These are phyloP conservation scores for Morpho achilles DNA, from an alignment of 2,888 invertebrate genomes.

Conservation along the genomic window DNA sequence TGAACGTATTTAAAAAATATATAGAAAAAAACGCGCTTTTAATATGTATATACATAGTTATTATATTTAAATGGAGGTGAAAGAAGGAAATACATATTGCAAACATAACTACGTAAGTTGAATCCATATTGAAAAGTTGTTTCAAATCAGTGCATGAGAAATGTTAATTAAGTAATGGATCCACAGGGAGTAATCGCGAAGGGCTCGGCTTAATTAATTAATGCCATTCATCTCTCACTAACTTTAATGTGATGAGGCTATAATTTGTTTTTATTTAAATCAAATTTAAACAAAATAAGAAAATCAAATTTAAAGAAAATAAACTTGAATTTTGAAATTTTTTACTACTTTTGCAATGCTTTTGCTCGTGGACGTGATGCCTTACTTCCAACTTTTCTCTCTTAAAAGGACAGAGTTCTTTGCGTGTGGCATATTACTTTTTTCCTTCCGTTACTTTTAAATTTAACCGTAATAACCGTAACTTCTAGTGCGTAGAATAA, in stretches of 20 bases:
- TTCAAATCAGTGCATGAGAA: conserved; percentile 48
- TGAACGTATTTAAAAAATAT: no score
- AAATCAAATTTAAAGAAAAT: not conserved
- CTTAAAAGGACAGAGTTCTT: no score
- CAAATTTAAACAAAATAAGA: conserved; percentile 10
- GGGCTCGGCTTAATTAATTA: conserved; percentile 74
- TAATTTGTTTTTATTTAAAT: conserved; percentile 29
- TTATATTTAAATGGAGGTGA: not conserved
- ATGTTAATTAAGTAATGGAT: conserved; percentile 74
- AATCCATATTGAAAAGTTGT: conserved; percentile 31
- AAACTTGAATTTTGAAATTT: no score
- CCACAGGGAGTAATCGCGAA: conserved; percentile 63
- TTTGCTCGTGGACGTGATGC: no score
- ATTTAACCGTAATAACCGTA: no score
- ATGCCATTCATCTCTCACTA: conserved; percentile 66
- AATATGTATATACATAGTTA: no score
- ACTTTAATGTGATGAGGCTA: conserved; percentile 52
- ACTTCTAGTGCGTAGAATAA: no score
- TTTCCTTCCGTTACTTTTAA: no score
- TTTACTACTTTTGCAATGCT: no score
- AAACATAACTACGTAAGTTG: conserved; percentile 3
- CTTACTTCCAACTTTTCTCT: no score
- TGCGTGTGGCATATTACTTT: no score
- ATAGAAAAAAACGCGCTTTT: no score
- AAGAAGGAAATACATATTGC: not conserved